Base-by-base conservation (phyloP, 2,888 invertebrate genomes). In the Melanophora roralis region DNA sequence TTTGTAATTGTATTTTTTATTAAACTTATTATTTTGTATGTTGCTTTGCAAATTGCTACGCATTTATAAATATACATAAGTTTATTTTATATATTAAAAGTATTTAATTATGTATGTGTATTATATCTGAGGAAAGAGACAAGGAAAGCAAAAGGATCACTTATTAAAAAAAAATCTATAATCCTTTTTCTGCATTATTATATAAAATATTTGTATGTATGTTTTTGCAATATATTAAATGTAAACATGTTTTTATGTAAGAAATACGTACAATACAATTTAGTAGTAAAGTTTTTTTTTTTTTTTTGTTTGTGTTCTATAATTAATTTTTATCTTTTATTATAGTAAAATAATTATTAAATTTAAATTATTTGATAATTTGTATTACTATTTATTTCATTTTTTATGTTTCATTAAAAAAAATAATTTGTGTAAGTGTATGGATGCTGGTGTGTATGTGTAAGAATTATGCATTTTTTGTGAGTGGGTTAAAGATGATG, bases 251-350 rank as follows among this genome's bases (percentile, higher is more conserved):
- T 16, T 75, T 27, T 27, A 32, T 47, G 36, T 73, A 64, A 45
- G 75, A 78, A 73, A 64, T 76, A 82, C 78, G 67, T 77, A 77
- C 73, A 81, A 64, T 73, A 76, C 62, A 80, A 53, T 71, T 62
- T 77, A 51, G 43, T 65, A 27, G 27, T 27, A 27, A 27, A n/a
- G n/a, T n/a, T n/a, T n/a, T n/a, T 27, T 27, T 5, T 5, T 27
- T 3, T 3, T 27, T 27, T 5, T 83, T 83, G 64, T 84, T 78
- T 78, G 40, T 84, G 79, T 82, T 81, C 83, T 82, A 72, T 69
- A 51, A 62, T 43, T 68, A 55, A 40, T 34, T 47, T 53, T 47
- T 60, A 27, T 76, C 14, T 65, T 82, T 79, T 55, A 73, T 83
- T 77, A 82, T 81, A 78, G 77, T 83, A 83, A 57, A 71, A 71